A percentile compares a stretch with the other conserved stretches of the same genome.
Evolutionary conservation across 2,888 invertebrate genomes (phyloP).

Genomic region (Conchocele bisecta): DNA sequence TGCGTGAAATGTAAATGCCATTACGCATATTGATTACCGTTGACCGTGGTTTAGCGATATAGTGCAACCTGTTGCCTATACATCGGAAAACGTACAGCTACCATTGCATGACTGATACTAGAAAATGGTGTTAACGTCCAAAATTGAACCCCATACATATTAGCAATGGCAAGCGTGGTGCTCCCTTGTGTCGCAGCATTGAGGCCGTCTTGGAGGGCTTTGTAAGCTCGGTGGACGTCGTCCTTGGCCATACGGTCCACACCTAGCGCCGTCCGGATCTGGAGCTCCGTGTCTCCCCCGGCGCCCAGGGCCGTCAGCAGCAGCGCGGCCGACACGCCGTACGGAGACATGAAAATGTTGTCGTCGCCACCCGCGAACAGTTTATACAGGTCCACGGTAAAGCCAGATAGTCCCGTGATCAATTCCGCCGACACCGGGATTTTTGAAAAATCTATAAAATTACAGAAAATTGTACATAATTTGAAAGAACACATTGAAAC

Average conservation of each 20-base stretch:
- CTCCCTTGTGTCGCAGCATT: constrained; percentile 18
- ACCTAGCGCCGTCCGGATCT: constrained; percentile 43
- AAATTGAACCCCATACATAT: no score
- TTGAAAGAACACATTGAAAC: no score
- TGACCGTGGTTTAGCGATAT: no score
- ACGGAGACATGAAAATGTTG: constrained; percentile 61
- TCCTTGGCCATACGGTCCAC: constrained; percentile 3
- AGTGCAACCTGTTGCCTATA: no score
- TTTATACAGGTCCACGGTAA: not conserved
- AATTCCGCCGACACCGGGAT: no score
- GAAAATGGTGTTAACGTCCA: no score
- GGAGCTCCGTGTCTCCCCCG: constrained; percentile 42
- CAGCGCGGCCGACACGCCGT: constrained; percentile 62
- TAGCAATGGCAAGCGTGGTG: constrained; percentile 46
- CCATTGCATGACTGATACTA: no score
- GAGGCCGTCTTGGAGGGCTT: constrained; percentile 33
- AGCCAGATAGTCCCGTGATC: not conserved
- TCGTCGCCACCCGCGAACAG: not conserved
- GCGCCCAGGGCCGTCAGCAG: constrained; percentile 60
- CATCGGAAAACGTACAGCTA: no score
- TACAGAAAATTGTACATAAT: no score
- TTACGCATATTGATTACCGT: no score
- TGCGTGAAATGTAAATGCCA: no score
- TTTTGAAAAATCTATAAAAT: no score
- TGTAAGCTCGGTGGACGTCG: constrained; percentile 37